Percentiles rank a stretch among this genome's conserved stretches.
Conservation (phyloP, 2,888 invertebrate genomes). For the Melipona beecheii region DNA sequence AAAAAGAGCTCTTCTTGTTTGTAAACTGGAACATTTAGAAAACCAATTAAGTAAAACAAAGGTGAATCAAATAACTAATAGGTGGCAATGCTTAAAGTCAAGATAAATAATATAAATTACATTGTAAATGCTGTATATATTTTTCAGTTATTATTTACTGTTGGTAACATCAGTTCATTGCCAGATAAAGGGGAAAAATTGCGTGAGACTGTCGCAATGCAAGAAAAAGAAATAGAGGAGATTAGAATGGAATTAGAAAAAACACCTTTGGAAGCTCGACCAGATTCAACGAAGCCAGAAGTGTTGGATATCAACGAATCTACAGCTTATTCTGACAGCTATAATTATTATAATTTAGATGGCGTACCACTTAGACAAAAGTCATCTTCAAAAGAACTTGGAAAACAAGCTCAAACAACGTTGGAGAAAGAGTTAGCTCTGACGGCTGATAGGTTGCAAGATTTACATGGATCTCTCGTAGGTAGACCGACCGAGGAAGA, state of each 20-base stretch:
- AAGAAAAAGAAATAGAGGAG: conserved; percentile 84
- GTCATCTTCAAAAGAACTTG: conserved; percentile 61
- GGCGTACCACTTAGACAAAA: conserved; percentile 34
- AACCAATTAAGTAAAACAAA: conserved; percentile 69
- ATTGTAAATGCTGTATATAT: background rate
- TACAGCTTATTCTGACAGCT: background rate
- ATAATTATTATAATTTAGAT: background rate
- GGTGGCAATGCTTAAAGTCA: background rate
- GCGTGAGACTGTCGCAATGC: conserved; percentile 83
- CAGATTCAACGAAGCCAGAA: background rate
- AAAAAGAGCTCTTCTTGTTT: conserved; percentile 66
- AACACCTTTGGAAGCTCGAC: conserved; percentile 26
- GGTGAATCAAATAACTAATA: conserved; percentile 55
- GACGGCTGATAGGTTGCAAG: conserved; percentile 90
- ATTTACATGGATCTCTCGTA: conserved; percentile 89
- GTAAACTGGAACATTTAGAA: conserved; percentile 67
- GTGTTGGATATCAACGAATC: background rate
- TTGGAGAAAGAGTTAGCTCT: conserved; percentile 88
- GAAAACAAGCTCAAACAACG: conserved; percentile 87
- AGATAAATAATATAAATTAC: background rate
- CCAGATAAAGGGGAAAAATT: conserved; percentile 89
- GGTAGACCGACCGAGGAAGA: conserved; percentile 88
- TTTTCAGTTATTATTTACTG: conserved; percentile 67
- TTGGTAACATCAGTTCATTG: conserved; percentile 82
- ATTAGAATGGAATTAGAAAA: conserved; percentile 84